Conservation (phyloP, 2,113 vertebrate species). For the Sciurus niger region DNA sequence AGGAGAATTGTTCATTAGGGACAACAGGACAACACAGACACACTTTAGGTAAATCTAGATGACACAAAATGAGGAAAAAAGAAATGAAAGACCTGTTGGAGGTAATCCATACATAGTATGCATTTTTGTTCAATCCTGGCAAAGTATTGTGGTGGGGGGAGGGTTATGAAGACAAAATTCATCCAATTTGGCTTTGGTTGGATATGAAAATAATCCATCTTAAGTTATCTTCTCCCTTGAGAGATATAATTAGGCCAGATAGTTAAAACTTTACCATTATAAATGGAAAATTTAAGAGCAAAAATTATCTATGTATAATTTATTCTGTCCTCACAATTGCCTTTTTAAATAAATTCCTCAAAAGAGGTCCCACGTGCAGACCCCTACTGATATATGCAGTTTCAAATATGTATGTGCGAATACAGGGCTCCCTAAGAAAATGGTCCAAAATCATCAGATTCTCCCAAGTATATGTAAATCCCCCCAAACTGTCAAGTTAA, state of each 20-base stretch:
- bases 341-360: constrained; percentile 14
- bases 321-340: neutral
- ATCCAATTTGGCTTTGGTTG: neutral
- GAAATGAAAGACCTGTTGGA: neutral
- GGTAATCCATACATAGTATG: neutral
- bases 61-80: constrained; percentile 28
- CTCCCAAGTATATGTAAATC: neutral
- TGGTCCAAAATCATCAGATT: neutral
- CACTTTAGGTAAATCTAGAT: neutral
- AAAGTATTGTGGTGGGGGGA: neutral
- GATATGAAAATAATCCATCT: neutral
- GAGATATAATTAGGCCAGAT: neutral
- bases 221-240: constrained; percentile 39
- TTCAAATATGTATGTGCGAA: neutral
- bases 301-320: neutral
- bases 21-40: neutral
- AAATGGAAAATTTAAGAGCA: constrained; percentile 8
- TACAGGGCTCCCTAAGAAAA: neutral
- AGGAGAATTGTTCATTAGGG: neutral
- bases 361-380: neutral
- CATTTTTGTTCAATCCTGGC: neutral
- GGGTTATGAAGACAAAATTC: neutral
- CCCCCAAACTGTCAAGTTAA: neutral
- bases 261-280: constrained; percentile 4
- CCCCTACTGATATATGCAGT: neutral